Conservation (phyloP, 2,113 vertebrate species). For the Protobothrops mucrosquamatus region DNA sequence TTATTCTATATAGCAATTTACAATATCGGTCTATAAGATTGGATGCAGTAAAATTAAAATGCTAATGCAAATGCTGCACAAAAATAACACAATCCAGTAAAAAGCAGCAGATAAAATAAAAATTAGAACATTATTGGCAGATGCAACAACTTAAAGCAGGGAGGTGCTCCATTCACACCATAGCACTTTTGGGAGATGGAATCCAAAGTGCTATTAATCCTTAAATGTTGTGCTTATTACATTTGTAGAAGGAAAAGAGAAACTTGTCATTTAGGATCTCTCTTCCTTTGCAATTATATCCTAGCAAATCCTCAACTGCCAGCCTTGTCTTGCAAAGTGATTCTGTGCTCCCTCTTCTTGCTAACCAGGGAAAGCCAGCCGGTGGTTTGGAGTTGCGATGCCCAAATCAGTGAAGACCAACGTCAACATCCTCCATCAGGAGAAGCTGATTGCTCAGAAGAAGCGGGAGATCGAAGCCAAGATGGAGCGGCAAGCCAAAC, state of each 20-base stretch:
- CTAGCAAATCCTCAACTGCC: background rate
- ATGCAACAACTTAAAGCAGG: background rate
- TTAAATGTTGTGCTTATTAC: background rate
- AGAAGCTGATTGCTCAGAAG: slow-evolving; percentile 94
- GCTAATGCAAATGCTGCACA: background rate
- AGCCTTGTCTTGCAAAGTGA: background rate
- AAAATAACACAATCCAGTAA: background rate
- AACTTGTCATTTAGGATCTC: background rate
- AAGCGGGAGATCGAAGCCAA: slow-evolving; percentile 93
- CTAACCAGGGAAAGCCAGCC: slow-evolving; percentile 75
- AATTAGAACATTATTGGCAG: background rate
- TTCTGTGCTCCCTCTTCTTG: background rate
- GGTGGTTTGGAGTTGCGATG: slow-evolving; percentile 76
- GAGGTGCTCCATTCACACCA: background rate
- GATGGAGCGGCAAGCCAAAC: slow-evolving; percentile 83
- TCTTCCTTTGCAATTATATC: background rate
- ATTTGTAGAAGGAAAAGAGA: background rate
- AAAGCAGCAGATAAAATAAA: background rate
- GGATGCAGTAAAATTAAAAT: background rate
- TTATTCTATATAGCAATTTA: background rate
- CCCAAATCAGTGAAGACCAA: slow-evolving; percentile 84
- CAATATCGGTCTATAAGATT: background rate
- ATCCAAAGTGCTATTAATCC: background rate
- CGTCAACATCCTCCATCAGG: slow-evolving; percentile 89
- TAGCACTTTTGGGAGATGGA: background rate